Base-by-base conservation (phyloP, 2,888 invertebrate genomes). In the Drosophila merina region DNA sequence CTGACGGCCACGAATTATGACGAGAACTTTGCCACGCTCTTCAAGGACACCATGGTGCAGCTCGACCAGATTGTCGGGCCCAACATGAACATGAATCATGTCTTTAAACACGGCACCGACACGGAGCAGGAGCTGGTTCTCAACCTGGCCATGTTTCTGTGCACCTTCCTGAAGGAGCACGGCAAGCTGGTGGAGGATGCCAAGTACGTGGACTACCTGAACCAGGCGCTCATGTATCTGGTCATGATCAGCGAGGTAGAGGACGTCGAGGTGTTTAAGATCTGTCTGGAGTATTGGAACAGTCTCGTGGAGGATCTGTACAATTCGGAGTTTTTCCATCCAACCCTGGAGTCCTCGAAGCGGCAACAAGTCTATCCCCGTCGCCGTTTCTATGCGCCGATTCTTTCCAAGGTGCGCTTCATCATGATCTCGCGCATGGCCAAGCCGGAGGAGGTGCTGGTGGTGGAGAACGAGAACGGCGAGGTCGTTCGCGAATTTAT, bases 401-500 rank as follows among this genome's bases (percentile, higher is more conserved):
- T 97, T 51, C 92, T 97, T 62, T 96, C 96, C 71, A 96, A 96
- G 93, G 96, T 99, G 42, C 94, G 99, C 45, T 97, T 97, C 89
- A 98, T 98, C 49, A 99, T 99, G 98, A 99, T 99, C 89, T 98
- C 98, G 68, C 95, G 99, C 86, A 99, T 99, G 99, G 99, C 99
- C 14, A 99, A 99, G 92, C 99, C 99, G 0, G 99, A 99, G 92
- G 99, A 99, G 93, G 99, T 99, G 36, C 93, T 99, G 70, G 98
- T 99, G 48, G 99, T 99, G 42, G 99, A 99, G 92, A 99, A 99
- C 93, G 99, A 99, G 91, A 99, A 99, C 92, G 99, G 99, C 42
- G 99, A 99, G 93, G 98, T 99, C 69, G 99, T 99, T 8, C 93
- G 99, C 73, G 99, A 99, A 92, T 99, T 99, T 91, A 99, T 99